These are phyloP conservation scores for Lagopus muta DNA, from an alignment of 2,113 vertebrate genomes.

Conservation along the genomic window DNA sequence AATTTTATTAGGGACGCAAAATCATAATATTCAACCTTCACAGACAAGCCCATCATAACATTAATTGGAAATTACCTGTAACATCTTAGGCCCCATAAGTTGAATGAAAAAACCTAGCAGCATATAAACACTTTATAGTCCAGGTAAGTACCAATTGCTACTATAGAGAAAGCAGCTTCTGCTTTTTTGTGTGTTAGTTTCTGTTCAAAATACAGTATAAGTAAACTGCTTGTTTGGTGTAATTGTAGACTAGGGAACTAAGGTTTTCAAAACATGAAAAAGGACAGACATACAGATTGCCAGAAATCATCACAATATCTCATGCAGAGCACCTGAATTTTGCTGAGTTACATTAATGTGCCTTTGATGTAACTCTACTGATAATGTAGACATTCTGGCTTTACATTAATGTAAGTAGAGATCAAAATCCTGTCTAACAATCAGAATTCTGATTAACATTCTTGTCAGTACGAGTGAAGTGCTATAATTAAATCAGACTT, in stretches of 20 bases:
- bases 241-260: background rate
- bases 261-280: background rate
- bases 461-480: background rate
- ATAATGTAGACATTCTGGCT: background rate
- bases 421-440: background rate
- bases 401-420: background rate
- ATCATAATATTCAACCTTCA: background rate
- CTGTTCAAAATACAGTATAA: background rate
- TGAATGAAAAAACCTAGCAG: background rate
- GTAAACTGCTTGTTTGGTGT: background rate
- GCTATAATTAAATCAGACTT: background rate
- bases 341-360: background rate
- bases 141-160: background rate
- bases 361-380: background rate
- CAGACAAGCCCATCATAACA: fast-evolving
- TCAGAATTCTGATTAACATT: background rate
- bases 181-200: background rate
- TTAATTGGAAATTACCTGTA: background rate
- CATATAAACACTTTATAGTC: background rate
- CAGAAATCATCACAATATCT: background rate
- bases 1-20: background rate
- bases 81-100: background rate
- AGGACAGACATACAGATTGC: background rate
- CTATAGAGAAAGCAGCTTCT: background rate
- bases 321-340: background rate